phyloP scores from a whole-genome alignment of 2,888 invertebrate genomes.

The Lissonota sp. region DNA sequence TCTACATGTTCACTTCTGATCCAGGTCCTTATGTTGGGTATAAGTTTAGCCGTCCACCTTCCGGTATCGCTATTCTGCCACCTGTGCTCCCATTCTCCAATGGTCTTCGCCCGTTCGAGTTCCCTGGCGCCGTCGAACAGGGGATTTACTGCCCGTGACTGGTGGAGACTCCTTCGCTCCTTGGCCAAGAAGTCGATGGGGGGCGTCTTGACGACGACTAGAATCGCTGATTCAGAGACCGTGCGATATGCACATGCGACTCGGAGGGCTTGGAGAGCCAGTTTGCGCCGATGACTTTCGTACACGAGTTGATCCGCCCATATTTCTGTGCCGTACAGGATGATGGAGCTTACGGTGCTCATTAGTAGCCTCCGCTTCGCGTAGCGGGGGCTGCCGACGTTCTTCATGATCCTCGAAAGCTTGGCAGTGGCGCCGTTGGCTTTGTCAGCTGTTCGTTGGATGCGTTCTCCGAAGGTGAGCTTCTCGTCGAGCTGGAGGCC shows the following conservation, averaged over 20 bases:
- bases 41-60: constrained; percentile 39
- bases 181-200: too few relatives aligned
- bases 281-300: constrained; percentile 51
- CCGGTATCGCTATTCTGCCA: constrained; percentile 31
- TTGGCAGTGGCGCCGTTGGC: too few relatives aligned
- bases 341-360: too few relatives aligned
- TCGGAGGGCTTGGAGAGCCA: constrained; percentile 22
- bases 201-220: constrained; percentile 36
- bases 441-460: background rate
- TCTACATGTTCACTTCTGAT: constrained; percentile 24
- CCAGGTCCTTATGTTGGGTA: constrained; percentile 38
- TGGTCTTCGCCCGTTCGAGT: constrained; percentile 29
- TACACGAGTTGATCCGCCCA: constrained; percentile 24
- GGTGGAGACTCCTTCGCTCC: too few relatives aligned
- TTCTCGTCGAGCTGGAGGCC: too few relatives aligned
- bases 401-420: background rate
- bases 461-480: background rate
- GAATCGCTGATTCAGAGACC: too few relatives aligned
- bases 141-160: too few relatives aligned
- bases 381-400: too few relatives aligned
- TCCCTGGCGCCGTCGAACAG: too few relatives aligned
- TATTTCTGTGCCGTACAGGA: too few relatives aligned
- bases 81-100: constrained; percentile 30
- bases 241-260: too few relatives aligned
- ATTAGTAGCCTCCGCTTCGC: too few relatives aligned